These are phyloP conservation scores for Smittia sp. DNA, from an alignment of 2,888 invertebrate species.

Conservation along the genomic window DNA sequence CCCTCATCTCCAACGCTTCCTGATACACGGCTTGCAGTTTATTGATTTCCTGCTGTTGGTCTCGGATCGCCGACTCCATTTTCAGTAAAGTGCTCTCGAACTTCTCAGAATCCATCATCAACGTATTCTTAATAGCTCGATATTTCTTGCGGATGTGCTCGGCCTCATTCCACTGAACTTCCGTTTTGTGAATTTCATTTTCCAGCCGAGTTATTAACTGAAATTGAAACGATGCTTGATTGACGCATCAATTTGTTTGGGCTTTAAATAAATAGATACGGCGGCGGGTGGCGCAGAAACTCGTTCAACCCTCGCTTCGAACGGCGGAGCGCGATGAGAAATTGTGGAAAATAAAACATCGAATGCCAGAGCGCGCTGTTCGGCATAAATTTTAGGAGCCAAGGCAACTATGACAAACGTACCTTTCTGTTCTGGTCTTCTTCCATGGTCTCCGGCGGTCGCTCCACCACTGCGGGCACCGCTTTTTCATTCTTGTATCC, in stretches of 20 bases:
- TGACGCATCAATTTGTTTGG: conserved; percentile 38
- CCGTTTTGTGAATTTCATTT: conserved; percentile 76
- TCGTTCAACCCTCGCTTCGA: neutral
- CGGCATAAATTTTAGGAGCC: too few species aligned
- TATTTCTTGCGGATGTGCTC: conserved; percentile 77
- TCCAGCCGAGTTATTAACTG: conserved; percentile 68
- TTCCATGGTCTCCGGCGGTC: conserved; percentile 53
- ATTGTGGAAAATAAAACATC: neutral
- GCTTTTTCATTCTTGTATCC: conserved; percentile 59
- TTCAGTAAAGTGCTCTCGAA: conserved; percentile 71
- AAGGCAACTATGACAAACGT: neutral
- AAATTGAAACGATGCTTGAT: conserved; percentile 44
- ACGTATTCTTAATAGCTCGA: conserved; percentile 64
- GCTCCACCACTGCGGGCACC: conserved; percentile 45
- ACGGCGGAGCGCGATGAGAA: neutral
- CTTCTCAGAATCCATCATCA: conserved; percentile 68
- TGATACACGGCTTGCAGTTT: conserved; percentile 72
- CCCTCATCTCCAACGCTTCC: conserved; percentile 70
- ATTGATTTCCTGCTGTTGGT: conserved; percentile 71
- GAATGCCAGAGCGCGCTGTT: neutral
- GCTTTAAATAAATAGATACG: conserved; percentile 24
- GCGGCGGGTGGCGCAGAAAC: neutral
- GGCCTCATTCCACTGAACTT: conserved; percentile 79
- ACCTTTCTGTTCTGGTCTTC: conserved; percentile 68
- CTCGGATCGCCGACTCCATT: conserved; percentile 64